phyloP scores from a whole-genome alignment of 2,113 vertebrate species.

The Channa argus region DNA sequence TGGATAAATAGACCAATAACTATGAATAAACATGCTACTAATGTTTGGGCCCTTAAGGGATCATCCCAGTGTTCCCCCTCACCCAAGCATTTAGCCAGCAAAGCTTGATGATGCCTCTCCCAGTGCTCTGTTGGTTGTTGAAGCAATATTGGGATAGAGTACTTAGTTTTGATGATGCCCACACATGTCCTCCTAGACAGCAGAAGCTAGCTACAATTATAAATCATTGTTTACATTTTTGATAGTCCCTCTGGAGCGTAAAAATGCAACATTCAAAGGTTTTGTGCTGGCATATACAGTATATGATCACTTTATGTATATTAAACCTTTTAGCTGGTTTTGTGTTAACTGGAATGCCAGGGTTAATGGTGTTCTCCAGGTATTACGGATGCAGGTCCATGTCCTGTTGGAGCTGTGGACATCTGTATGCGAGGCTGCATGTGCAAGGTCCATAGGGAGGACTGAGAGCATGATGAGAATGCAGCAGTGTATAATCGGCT shows the following conservation, averaged over 20 bases:
- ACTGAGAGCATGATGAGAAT: conserved; percentile 77
- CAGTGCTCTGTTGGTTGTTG: conserved; percentile 14
- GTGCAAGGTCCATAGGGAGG: conserved; percentile 56
- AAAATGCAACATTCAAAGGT: not conserved
- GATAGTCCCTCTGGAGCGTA: not conserved
- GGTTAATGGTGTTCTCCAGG: conserved; percentile 15
- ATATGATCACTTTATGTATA: not conserved
- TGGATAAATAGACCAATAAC: conserved; percentile 73
- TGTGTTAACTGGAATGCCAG: not conserved
- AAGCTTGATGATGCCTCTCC: conserved; percentile 16
- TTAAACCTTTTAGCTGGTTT: conserved; percentile 20
- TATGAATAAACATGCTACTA: conserved; percentile 72
- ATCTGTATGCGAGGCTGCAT: conserved; percentile 72
- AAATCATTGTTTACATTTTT: not conserved
- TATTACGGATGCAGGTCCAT: conserved; percentile 63
- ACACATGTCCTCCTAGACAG: conserved; percentile 6
- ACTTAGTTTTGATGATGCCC: conserved; percentile 42
- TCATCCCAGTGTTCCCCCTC: conserved; percentile 33
- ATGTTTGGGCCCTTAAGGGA: conserved; percentile 71
- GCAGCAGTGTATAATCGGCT: conserved; percentile 76
- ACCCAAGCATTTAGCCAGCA: conserved; percentile 50
- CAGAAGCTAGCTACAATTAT: conserved; percentile 18
- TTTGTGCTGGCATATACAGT: not conserved
- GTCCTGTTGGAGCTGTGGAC: conserved; percentile 22
- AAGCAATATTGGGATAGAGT: conserved; percentile 25